Base-by-base conservation (phyloP, 2,113 vertebrate species). In the Glaucidium brasilianum region DNA sequence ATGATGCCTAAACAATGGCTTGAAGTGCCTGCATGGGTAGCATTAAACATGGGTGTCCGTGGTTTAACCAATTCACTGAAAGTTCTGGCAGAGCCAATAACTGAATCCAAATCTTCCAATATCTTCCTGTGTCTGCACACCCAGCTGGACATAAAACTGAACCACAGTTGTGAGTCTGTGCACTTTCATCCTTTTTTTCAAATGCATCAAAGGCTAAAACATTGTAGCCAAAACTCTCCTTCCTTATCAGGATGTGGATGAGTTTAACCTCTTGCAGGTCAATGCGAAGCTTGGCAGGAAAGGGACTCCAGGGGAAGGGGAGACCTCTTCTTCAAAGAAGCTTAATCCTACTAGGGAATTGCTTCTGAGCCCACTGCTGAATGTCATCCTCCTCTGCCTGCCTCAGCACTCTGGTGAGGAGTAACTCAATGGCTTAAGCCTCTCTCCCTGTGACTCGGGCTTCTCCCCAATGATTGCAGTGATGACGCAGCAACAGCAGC, bases 291-390 rank as follows among this genome's bases (percentile, higher is more conserved):
- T 76, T 94, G 93, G 58, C 81, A 82, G 58, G 21, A 45, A 76
- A 60, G 25, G 30, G 5, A 47, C n/a, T 66, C 10, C 32, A 39
- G n/a, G 18, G 45, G 12, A 91, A 69, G 18, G 8, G 32, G 41
- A 93, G 7, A 14, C 56, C 49, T 90, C 52, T 55, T 84, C 73
- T 91, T 93, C 87, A 92, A 90, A 95, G 84, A 26, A 55, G 58
- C 27, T 73, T 95, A 93, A 97, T 96, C 91, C 76, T 92, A 9
- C 11, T 13, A 67, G 81, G 71, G 87, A 87, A 73, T 83, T 92
- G 20, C 37, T 85, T 81, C 67, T 85, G 55, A 90, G 63, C n/a
- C 68, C n/a, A 29, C 43, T 39, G 58, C 53, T 89, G 87, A 76
- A 76, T 92, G 62, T 79, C 89, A 94, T 68, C 81, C 67, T 94